A percentile compares a stretch with the other conserved stretches of the same genome.
Conservation (phyloP, 37 sponge, comb jelly and placozoan species). For the Lycopodina hypogea region DNA sequence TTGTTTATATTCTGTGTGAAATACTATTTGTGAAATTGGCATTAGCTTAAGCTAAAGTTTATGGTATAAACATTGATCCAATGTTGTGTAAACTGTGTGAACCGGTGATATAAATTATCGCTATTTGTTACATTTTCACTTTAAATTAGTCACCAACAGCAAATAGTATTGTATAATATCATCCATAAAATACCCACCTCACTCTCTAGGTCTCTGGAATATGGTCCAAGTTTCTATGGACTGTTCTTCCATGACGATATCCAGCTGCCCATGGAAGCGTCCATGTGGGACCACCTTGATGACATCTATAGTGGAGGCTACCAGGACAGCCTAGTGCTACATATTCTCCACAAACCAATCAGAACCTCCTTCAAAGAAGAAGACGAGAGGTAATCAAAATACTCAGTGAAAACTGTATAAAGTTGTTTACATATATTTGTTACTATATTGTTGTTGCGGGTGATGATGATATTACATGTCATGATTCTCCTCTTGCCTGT, state of each 20-base stretch:
- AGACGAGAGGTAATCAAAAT: conserved; percentile 39
- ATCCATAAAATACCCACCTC: too few relatives aligned
- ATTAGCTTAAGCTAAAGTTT: too few relatives aligned
- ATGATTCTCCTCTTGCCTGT: background rate
- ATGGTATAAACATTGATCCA: background rate
- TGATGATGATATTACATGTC: background rate
- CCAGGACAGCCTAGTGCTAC: conserved; percentile 81
- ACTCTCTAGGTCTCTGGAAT: conserved; percentile 82
- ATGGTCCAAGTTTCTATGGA: conserved; percentile 81
- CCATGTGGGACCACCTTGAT: conserved; percentile 85
- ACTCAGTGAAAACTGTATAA: too few relatives aligned
- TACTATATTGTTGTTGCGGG: background rate
- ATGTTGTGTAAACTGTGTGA: too few relatives aligned
- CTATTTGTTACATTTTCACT: too few relatives aligned
- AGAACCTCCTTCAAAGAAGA: conserved; percentile 45
- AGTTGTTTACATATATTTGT: background rate
- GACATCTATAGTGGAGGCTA: conserved; percentile 46
- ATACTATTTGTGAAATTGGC: too few relatives aligned
- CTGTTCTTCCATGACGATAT: conserved; percentile 82
- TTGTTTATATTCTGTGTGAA: too few relatives aligned
- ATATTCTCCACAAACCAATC: conserved; percentile 73
- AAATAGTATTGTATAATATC: too few relatives aligned
- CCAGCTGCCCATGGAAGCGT: conserved; percentile 45
- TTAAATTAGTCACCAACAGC: too few relatives aligned
- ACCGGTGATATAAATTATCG: too few relatives aligned